Conservation (phyloP, 2,797 vertebrate genomes). For the Allobates femoralis region DNA sequence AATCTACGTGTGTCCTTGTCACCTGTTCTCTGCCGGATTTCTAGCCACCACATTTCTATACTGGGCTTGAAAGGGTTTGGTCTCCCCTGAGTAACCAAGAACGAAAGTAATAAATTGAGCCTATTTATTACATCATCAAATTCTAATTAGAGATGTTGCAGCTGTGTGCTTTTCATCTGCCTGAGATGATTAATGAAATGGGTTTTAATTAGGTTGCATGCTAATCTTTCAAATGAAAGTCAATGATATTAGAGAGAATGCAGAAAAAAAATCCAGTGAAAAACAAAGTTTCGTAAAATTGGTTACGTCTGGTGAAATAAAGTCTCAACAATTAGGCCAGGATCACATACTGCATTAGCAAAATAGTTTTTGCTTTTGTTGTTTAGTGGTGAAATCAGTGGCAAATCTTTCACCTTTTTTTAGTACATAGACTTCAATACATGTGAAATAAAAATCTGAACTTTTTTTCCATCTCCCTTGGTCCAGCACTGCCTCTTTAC, state of each 20-base stretch:
- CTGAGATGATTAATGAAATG: slow-evolving; percentile 62
- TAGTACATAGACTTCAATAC: no score
- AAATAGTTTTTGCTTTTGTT: neutral
- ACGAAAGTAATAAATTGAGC: slow-evolving; percentile 62
- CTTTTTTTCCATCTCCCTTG: no score
- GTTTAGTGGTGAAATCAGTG: neutral
- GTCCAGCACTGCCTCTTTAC: no score
- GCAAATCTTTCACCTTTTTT: neutral
- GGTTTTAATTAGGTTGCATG: slow-evolving; percentile 62
- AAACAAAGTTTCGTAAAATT: slow-evolving; percentile 38
- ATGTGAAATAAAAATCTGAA: no score
- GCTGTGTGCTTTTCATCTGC: slow-evolving; percentile 62
- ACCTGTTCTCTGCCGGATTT: slow-evolving; percentile 9
- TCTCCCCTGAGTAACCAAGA: slow-evolving; percentile 53
- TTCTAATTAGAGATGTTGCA: slow-evolving; percentile 63
- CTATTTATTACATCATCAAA: slow-evolving; percentile 64
- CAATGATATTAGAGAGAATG: slow-evolving; percentile 39
- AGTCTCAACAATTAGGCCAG: neutral
- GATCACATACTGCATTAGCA: neutral
- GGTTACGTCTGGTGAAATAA: slow-evolving; percentile 10
- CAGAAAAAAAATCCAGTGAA: slow-evolving; percentile 7
- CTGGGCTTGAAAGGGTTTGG: slow-evolving; percentile 18
- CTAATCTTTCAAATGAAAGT: slow-evolving; percentile 62
- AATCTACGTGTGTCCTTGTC: neutral
- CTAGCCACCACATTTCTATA: neutral